Evolutionary conservation across 2,113 vertebrate genomes (phyloP), one percentile per base, ranked within the genome.

Genomic region (Rousettus leschenaultii): DNA sequence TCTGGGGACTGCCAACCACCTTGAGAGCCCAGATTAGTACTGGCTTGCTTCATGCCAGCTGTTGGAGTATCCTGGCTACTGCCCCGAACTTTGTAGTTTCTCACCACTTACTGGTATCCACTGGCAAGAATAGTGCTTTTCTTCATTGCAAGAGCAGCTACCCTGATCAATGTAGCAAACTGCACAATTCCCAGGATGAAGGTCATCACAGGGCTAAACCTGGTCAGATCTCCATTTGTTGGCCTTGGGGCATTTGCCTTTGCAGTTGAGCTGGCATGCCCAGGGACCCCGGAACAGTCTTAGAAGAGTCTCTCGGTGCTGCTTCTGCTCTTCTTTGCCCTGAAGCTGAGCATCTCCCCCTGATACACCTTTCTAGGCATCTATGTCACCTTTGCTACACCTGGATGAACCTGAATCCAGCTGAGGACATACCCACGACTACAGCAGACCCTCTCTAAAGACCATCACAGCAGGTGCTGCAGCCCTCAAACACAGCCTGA

Each of bases 341-440:
- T 51, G 19, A 21, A 21, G 12, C 51, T 26, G 19, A 30, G 3
- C 33, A 11, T 75, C 26, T 3, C 15, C 45, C n/a, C 48, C 2
- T 26, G 1, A 0, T 38, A 59, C 14, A 51, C 38, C 1, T 48
- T 38, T 22, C 26, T 33, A 2, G 38, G 8, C 13, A 61, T 77
- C n/a, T 15, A 26, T n/a, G 7, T 24, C 15, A 51, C 40, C 15
- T 77, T 70, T 59, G 59, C 19, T 33, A 24, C 12, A n/a, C 51
- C 26, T 26, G 51, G 14, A 18, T 74, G 26, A 75, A 28, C n/a
- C 48, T 92, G 40, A 83, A 59, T n/a, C 21, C n/a, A 92, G 28
- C 16, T 59, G 84, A 83, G 13, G 6, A 51, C 3, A 19, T 40
- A n/a, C 8, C 15, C 4, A 22, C 28, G 66, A 13, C 59, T 55